Evolutionary conservation across 2,888 invertebrate species (phyloP).

Genomic region (Drosophila prostipennis): DNA sequence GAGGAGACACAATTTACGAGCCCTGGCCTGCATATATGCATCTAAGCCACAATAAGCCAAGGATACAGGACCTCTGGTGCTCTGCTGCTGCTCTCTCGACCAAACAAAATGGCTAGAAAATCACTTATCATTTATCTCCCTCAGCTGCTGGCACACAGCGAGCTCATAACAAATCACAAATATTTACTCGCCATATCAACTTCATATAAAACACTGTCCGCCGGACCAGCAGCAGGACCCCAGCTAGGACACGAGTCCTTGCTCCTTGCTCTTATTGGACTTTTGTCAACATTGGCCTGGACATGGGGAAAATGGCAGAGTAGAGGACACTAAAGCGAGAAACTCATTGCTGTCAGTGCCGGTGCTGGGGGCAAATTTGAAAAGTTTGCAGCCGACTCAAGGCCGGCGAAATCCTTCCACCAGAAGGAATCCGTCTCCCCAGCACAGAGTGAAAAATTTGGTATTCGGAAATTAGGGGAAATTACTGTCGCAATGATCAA

Average conservation of each 20-base stretch:
- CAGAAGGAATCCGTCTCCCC: conserved; percentile 14
- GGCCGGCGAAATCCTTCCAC: conserved; percentile 61
- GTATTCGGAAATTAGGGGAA: too few species aligned
- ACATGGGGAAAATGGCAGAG: conserved; percentile 23
- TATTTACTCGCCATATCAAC: conserved; percentile 78
- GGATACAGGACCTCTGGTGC: conserved; percentile 9
- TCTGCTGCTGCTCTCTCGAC: conserved; percentile 4
- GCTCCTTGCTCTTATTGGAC: conserved; percentile 65
- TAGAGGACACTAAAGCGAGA: conserved; percentile 54
- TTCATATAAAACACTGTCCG: conserved; percentile 68
- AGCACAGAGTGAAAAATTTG: background rate
- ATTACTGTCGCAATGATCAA: too few species aligned
- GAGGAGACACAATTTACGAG: conserved; percentile 22
- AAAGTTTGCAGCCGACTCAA: conserved; percentile 70
- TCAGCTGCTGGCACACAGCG: conserved; percentile 45
- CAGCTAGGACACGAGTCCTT: conserved; percentile 31
- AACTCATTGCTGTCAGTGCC: conserved; percentile 77
- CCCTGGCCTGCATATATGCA: conserved; percentile 15
- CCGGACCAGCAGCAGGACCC: conserved; percentile 19
- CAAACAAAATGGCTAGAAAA: conserved; percentile 64
- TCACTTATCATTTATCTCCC: conserved; percentile 76
- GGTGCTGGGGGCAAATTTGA: conserved; percentile 73
- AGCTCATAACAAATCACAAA: conserved; percentile 77
- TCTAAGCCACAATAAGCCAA: conserved; percentile 35
- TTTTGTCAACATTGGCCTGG: conserved; percentile 69